A percentile compares a stretch with the other conserved stretches of the same genome.
Conservation (phyloP, 2,113 vertebrate species). For the Phodopus roborovskii region DNA sequence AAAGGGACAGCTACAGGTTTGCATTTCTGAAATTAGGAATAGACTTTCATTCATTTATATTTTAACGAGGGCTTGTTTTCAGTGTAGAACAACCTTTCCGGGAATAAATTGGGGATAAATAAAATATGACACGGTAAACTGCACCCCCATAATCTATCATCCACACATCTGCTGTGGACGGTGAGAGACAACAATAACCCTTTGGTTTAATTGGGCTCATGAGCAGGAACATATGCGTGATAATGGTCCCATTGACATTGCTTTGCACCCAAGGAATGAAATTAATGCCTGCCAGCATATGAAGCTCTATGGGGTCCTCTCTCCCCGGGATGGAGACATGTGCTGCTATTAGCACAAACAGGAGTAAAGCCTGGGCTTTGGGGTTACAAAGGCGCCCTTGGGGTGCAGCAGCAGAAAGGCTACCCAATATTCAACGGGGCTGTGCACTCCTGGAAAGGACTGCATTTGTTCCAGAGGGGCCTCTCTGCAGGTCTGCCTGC, state of each 20-base stretch:
- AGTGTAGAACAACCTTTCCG: neutral
- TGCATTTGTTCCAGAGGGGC: conserved; percentile 57
- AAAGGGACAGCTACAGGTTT: conserved; percentile 6
- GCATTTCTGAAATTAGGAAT: conserved; percentile 11
- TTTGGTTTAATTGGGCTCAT: conserved; percentile 34
- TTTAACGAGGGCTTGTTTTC: neutral
- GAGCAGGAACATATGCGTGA: conserved; percentile 27
- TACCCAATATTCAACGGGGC: conserved; percentile 72
- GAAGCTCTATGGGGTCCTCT: conserved; percentile 59
- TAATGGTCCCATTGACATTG: conserved; percentile 70
- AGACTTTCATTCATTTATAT: neutral
- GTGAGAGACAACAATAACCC: neutral
- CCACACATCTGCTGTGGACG: neutral
- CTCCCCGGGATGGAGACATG: conserved; percentile 61
- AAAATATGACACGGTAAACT: neutral
- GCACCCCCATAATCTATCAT: neutral
- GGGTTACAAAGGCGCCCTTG: conserved; percentile 69
- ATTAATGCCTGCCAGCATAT: conserved; percentile 57
- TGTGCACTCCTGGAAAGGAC: conserved; percentile 53
- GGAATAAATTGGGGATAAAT: conserved; percentile 61
- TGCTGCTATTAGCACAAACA: conserved; percentile 77
- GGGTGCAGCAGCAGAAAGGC: conserved; percentile 57
- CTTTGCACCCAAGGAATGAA: conserved; percentile 74
- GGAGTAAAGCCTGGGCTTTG: conserved; percentile 74
- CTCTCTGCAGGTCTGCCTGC: conserved; percentile 74